Evolutionary conservation across 2,797 vertebrate genomes (phyloP).

Genomic region (Phyllotis vaccarum): DNA sequence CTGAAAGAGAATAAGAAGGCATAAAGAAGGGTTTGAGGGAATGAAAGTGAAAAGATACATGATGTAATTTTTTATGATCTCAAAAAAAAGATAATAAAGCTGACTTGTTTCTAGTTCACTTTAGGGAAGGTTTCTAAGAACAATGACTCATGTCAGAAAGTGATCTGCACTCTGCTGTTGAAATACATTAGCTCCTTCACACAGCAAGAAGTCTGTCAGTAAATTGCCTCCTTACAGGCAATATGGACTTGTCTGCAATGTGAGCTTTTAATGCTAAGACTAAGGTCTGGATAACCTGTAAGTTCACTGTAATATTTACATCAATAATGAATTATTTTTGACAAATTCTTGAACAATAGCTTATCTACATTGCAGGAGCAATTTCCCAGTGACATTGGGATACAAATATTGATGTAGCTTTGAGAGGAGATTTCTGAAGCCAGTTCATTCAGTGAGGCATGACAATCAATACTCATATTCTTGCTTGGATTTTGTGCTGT

Average conservation of each 20-base stretch:
- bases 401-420: background rate
- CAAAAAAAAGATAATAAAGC: background rate
- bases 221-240: background rate
- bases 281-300: background rate
- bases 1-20: too few relatives aligned
- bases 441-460: background rate
- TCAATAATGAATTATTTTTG: constrained; percentile 44
- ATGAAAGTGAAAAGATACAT: background rate
- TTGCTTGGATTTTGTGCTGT: background rate
- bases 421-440: constrained; percentile 8
- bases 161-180: background rate
- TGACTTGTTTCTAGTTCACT: background rate
- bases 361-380: background rate
- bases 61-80: background rate
- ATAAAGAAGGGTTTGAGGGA: background rate
- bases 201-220: background rate
- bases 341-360: constrained; percentile 6
- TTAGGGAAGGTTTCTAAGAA: background rate
- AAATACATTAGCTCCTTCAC: background rate
- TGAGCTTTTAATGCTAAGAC: background rate
- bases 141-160: background rate
- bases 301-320: background rate
- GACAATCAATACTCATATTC: constrained; percentile 36
- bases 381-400: background rate
- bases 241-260: background rate